These are phyloP conservation scores for Rhynchotus rufescens DNA, from an alignment of 2,797 vertebrate species.

Conservation along the genomic window DNA sequence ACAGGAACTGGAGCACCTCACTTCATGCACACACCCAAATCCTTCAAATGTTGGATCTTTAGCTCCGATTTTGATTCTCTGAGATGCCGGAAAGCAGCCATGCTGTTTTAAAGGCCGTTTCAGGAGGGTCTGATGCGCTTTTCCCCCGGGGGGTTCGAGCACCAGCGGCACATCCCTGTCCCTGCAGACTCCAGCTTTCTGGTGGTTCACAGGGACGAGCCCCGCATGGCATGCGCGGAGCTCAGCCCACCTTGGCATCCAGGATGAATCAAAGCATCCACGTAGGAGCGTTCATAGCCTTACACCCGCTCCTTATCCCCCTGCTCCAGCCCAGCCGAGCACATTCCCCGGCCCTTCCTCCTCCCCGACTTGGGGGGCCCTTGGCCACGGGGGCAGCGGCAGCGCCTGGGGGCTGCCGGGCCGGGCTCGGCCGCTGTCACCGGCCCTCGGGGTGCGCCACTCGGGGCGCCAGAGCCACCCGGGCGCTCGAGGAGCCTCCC, in stretches of 20 bases:
- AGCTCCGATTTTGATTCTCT: neutral
- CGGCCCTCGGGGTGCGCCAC: too few species aligned
- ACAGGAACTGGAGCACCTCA: neutral
- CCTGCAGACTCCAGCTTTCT: fast-evolving
- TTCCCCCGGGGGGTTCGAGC: neutral
- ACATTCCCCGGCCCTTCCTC: neutral
- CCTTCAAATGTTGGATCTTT: neutral
- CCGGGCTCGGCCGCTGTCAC: too few species aligned
- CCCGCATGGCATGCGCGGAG: fast-evolving
- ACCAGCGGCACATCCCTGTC: neutral
- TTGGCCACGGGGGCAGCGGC: neutral
- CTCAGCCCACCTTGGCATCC: neutral
- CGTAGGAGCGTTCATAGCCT: neutral
- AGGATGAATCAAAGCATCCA: neutral
- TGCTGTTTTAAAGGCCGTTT: neutral
- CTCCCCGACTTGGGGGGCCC: neutral
- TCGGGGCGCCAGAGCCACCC: too few species aligned
- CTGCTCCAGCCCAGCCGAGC: fast-evolving
- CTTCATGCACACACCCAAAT: neutral
- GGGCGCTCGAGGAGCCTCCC: too few species aligned
- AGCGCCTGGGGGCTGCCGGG: too few species aligned
- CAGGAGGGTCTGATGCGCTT: neutral
- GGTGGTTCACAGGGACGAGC: neutral
- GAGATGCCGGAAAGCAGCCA: neutral
- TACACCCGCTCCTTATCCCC: neutral